Evolutionary conservation across 2,888 invertebrate species (phyloP).

Genomic region (Apotomis betuletana): DNA sequence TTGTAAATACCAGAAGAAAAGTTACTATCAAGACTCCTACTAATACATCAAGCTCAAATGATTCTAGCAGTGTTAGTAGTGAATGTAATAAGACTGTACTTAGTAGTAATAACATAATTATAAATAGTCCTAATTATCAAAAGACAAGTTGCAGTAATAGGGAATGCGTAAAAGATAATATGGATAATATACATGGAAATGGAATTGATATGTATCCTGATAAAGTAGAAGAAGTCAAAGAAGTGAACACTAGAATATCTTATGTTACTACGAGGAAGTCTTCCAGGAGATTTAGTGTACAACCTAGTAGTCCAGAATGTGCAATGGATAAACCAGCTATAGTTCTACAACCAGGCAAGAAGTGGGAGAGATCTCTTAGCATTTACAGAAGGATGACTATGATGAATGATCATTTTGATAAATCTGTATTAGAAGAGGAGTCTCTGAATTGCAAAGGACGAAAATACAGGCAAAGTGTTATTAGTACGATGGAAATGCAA

Average conservation of each 20-base stretch:
- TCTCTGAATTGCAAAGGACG: constrained; percentile 74
- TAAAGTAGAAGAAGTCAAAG: constrained; percentile 16
- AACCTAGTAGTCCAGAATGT: constrained; percentile 1
- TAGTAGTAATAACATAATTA: constrained; percentile 35
- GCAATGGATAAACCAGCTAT: constrained; percentile 59
- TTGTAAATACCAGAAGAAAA: constrained; percentile 73
- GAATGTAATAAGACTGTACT: constrained; percentile 44
- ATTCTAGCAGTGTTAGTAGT: constrained; percentile 54
- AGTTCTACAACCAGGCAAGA: constrained; percentile 85
- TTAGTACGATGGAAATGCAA: constrained; percentile 80
- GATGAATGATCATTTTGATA: constrained; percentile 68
- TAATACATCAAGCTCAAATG: constrained; percentile 58
- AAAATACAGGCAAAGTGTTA: constrained; percentile 82
- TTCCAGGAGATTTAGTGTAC: constrained; percentile 39
- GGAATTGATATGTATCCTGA: constrained; percentile 21
- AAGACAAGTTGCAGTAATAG: neutral
- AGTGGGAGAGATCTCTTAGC: constrained; percentile 87
- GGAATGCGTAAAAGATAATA: neutral
- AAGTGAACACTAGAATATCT: constrained; percentile 28
- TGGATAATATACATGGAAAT: neutral
- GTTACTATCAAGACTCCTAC: constrained; percentile 63
- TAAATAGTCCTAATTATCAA: too few relatives aligned
- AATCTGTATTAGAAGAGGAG: constrained; percentile 71
- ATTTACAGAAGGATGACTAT: constrained; percentile 81
- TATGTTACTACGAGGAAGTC: constrained; percentile 51